Percentiles rank a stretch among this genome's conserved stretches.
phyloP scores from a whole-genome alignment of 2,888 invertebrate species.

The Aphodius sticticus region DNA sequence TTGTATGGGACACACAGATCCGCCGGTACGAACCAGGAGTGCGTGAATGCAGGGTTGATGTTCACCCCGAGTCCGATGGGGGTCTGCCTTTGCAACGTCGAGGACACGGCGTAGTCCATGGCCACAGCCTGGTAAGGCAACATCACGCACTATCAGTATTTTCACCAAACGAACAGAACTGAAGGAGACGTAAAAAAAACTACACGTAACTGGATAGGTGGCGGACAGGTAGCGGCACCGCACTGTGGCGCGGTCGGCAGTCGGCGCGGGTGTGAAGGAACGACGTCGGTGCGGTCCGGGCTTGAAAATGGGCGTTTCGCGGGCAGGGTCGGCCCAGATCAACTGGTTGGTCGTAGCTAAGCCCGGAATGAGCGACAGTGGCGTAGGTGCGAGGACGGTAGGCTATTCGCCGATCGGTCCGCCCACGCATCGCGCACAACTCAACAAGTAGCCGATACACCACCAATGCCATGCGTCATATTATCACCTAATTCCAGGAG shows the following conservation, averaged over 20 bases:
- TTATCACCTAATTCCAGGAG: conserved; percentile 49
- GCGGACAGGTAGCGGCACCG: conserved; percentile 21
- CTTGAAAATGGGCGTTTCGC: conserved; percentile 52
- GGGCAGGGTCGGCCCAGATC: conserved; percentile 51
- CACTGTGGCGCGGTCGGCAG: conserved; percentile 18
- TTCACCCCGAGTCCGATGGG: conserved; percentile 64
- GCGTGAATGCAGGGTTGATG: conserved; percentile 84
- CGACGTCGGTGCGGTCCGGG: conserved; percentile 17
- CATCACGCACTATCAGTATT: conserved; percentile 62
- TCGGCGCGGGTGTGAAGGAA: conserved; percentile 13
- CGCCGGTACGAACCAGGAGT: conserved; percentile 96
- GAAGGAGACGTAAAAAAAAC: not conserved
- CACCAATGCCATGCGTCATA: conserved; percentile 50
- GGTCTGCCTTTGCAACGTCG: conserved; percentile 55
- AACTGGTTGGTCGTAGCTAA: conserved; percentile 59
- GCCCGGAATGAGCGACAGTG: conserved; percentile 51
- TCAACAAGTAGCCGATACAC: conserved; percentile 63
- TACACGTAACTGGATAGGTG: not conserved
- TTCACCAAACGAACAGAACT: not conserved
- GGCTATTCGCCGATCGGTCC: conserved; percentile 55
- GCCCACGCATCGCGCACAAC: conserved; percentile 54
- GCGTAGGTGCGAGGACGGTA: conserved; percentile 53
- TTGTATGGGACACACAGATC: conserved; percentile 91
- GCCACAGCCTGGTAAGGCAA: conserved; percentile 89
- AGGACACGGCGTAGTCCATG: conserved; percentile 80